Conservation (phyloP, 2,113 vertebrate species). For the Peromyscus maniculatus region DNA sequence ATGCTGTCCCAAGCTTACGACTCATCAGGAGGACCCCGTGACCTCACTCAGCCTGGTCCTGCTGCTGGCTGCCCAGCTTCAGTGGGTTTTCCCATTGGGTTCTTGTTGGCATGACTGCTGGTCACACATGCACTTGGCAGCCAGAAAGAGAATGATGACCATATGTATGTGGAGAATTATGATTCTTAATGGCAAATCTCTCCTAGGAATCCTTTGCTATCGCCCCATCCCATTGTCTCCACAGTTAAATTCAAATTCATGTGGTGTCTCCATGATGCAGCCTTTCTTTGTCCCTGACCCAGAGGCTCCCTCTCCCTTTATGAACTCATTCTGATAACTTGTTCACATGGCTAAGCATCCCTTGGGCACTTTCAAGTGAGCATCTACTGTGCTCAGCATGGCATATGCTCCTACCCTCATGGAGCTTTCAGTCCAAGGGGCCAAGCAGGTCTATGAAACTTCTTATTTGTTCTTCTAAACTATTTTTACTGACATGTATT, state of each 20-base stretch:
- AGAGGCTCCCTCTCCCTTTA: neutral
- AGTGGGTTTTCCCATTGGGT: accelerated
- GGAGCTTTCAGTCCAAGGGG: neutral
- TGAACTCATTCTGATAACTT: neutral
- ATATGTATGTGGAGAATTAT: neutral
- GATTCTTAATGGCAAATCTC: neutral
- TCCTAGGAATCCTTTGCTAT: neutral
- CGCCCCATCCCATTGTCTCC: neutral
- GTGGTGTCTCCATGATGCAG: neutral
- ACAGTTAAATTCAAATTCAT: neutral
- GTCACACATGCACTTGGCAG: neutral
- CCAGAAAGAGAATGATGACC: neutral
- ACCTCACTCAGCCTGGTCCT: no score
- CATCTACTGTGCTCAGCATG: neutral
- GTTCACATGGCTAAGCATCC: neutral
- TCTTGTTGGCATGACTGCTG: neutral
- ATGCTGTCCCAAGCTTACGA: neutral
- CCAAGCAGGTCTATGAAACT: neutral
- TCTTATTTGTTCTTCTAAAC: neutral
- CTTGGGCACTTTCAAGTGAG: neutral
- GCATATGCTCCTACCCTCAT: accelerated
- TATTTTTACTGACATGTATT: neutral
- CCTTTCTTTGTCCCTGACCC: no score
- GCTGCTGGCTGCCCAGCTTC: neutral
- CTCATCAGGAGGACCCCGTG: no score